A percentile compares a stretch with the other conserved stretches of the same genome.
These are phyloP conservation scores for Corythornis madagascariensis DNA, from an alignment of 2,113 vertebrate species.

Conservation along the genomic window DNA sequence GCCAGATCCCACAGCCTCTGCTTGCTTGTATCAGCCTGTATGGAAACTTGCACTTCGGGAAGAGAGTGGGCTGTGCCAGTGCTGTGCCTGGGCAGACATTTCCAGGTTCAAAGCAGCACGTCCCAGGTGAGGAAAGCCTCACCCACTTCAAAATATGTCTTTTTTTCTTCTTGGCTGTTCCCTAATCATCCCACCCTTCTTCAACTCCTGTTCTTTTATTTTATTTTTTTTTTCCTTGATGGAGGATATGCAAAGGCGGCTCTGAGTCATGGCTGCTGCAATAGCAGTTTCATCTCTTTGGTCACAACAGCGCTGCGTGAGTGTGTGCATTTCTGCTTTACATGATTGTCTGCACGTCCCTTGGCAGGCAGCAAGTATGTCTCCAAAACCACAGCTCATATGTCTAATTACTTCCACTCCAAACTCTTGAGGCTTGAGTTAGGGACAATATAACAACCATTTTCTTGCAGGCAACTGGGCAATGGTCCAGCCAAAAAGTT, in stretches of 20 bases:
- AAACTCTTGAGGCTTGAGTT: background rate
- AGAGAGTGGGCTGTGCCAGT: background rate
- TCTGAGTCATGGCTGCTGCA: slow-evolving; percentile 30
- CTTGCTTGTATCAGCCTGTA: background rate
- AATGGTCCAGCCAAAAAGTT: background rate
- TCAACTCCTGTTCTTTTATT: background rate
- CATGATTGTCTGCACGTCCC: slow-evolving; percentile 62
- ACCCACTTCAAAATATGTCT: background rate
- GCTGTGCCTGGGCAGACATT: background rate
- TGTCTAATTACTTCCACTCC: slow-evolving; percentile 50
- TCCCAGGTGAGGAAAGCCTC: slow-evolving; percentile 31
- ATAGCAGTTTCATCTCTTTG: background rate
- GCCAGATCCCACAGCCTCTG: background rate
- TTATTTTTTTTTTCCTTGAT: background rate
- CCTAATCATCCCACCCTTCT: background rate
- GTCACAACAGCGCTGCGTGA: background rate
- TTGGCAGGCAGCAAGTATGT: slow-evolving; percentile 6
- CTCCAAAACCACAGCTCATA: slow-evolving; percentile 14
- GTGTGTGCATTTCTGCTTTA: background rate
- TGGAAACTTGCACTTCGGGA: rapidly evolving
- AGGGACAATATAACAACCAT: slow-evolving; percentile 37
- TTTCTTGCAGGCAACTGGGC: slow-evolving; percentile 13
- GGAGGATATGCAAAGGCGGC: slow-evolving; percentile 6
- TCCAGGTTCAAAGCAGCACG: slow-evolving; percentile 49
- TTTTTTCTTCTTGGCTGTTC: background rate